A percentile compares a stretch with the other conserved stretches of the same genome.
Evolutionary conservation across 1,140 invertebrate species (phyloP).

Genomic region (Lepidurus packardi): DNA sequence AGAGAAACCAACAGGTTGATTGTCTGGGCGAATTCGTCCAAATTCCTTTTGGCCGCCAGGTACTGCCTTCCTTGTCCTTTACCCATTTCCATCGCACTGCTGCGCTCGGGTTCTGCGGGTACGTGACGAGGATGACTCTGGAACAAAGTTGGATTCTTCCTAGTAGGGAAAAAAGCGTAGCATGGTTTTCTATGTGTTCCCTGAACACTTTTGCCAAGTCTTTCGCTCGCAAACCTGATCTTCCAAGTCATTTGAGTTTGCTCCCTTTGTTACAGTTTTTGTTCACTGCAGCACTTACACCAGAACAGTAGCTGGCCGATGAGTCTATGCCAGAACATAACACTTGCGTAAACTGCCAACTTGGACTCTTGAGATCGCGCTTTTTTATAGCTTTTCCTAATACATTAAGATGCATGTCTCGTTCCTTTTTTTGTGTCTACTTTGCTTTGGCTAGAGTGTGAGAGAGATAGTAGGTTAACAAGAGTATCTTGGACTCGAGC

Average conservation of each 20-base stretch:
- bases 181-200: neutral
- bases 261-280: no score
- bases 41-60: constrained; percentile 1
- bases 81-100: neutral
- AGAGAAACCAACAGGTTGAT: constrained; percentile 5
- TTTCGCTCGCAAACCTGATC: neutral
- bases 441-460: neutral
- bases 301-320: neutral
- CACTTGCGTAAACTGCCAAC: constrained; percentile 8
- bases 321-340: neutral
- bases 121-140: neutral
- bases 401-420: constrained; percentile 6
- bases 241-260: no score
- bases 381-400: neutral
- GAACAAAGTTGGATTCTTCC: neutral
- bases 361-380: neutral
- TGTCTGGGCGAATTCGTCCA: neutral
- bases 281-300: neutral
- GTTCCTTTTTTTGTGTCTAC: neutral
- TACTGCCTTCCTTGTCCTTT: neutral
- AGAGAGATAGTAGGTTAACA: neutral
- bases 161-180: no score
- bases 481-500: neutral
- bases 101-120: neutral
- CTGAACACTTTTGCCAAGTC: neutral